Base-by-base conservation (phyloP, 1,140 invertebrate genomes). In the Heterodera schachtii region DNA sequence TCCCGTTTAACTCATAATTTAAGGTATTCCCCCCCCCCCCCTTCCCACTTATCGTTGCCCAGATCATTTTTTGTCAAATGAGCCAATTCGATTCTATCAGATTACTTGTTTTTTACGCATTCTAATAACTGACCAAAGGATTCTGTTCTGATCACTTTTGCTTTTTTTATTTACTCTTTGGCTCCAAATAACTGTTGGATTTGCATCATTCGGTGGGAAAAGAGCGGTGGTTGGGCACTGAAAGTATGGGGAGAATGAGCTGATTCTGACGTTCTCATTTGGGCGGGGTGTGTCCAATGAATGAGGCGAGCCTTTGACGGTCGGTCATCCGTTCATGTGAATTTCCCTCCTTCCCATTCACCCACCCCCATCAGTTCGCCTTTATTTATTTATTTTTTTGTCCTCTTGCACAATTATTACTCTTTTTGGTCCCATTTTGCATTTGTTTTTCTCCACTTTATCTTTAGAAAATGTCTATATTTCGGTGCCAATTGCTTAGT, bases 401-500 rank as follows among this genome's bases (percentile, higher is more conserved):
- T 60, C 11, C 57, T 4, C 19, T 31, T 31, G 31, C 31, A 31
- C 31, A 31, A 31, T 31, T 31, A 31, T 31, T 31, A 13, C 57
- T 60, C 16, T 60, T 13, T 19, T 13, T 19, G 57, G 4, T 52
- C 11, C 6, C 11, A 8, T 52, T 4, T 16, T 60, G 19, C 57
- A 3, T 19, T 16, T 19, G 3, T 60, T 60, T 60, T 2, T 5
- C 57, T 19, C 57, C 11, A 60, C 9, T 19, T 16, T 60, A 8
- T 8, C 6, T 52, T 52, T 52, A 52, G 49, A 52, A 6, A 57
- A 76, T 76, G 75, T 64, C 75, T 64, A 6, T 78, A 31, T 70
- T 78, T 69, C 77, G 64, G 21, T 49, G 44, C n/a, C 77, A 31
- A 69, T 31, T 31, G 31, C 60, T 64, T n/a, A 78, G 11, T 52